These are phyloP conservation scores for Latrodectus geometricus DNA, from an alignment of 1,140 invertebrate species.

Conservation along the genomic window DNA sequence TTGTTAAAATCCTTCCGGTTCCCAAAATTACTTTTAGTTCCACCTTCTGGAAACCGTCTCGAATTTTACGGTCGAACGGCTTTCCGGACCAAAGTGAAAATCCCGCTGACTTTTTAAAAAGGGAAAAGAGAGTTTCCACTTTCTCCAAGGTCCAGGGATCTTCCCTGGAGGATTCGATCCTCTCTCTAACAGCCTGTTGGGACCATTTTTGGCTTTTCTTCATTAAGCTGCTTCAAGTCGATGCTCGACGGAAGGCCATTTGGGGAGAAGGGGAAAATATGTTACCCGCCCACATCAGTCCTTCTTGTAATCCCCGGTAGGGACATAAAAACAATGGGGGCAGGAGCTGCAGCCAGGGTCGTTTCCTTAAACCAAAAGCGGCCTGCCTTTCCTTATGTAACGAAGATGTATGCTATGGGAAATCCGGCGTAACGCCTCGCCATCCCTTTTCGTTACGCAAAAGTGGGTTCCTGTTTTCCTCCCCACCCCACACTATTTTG, in stretches of 20 bases:
- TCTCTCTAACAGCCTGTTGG: constrained; percentile 25
- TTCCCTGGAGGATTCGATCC: neutral
- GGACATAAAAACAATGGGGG: constrained; percentile 46
- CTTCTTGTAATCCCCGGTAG: constrained; percentile 27
- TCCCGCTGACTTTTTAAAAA: neutral
- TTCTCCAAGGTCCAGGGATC: constrained; percentile 3
- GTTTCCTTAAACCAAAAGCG: constrained; percentile 11
- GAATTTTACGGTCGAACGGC: constrained; percentile 3
- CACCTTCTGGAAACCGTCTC: neutral
- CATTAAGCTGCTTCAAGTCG: constrained; percentile 15
- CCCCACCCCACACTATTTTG: neutral
- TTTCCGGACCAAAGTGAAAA: neutral
- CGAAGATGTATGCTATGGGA: constrained; percentile 13
- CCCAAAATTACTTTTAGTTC: constrained; percentile 28
- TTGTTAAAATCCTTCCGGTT: constrained; percentile 5
- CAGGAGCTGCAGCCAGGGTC: constrained; percentile 6
- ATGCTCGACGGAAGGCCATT: neutral
- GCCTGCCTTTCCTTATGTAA: neutral
- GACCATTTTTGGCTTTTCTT: constrained; percentile 38
- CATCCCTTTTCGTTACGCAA: constrained; percentile 11
- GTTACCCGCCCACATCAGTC: no score
- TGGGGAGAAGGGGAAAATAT: neutral
- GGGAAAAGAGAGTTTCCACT: neutral
- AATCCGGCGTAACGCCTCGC: neutral
- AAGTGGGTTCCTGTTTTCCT: neutral